Percentiles rank a stretch among this genome's conserved stretches.
These are phyloP conservation scores for Terrapene triunguis DNA, from an alignment of 2,113 vertebrate species.

Conservation along the genomic window DNA sequence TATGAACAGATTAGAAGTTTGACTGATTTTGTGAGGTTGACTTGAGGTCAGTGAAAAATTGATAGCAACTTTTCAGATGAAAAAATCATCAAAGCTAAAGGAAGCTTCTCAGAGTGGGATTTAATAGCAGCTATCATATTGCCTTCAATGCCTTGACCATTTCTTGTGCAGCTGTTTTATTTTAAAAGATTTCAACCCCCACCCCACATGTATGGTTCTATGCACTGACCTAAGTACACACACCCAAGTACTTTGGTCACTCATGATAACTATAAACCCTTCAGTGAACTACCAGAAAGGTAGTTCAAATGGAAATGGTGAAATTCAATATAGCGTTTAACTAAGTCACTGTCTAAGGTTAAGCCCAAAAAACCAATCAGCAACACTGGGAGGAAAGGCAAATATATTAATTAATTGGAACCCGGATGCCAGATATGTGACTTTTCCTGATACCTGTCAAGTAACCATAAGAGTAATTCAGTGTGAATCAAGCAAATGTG, in stretches of 20 bases:
- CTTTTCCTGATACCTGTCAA: conserved; percentile 36
- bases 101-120: conserved; percentile 78
- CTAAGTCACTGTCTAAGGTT: conserved; percentile 69
- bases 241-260: conserved; percentile 68
- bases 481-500: neutral
- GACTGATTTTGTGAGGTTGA: conserved; percentile 75
- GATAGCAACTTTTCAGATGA: conserved; percentile 80
- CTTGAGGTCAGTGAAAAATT: conserved; percentile 78
- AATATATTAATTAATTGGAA: conserved; percentile 57
- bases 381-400: conserved; percentile 26
- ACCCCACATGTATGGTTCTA: conserved; percentile 49
- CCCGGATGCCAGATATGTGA: neutral
- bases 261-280: conserved; percentile 73
- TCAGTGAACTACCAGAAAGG: conserved; percentile 66
- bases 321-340: conserved; percentile 74
- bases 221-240: conserved; percentile 58
- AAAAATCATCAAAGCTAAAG: conserved; percentile 83
- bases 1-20: conserved; percentile 49
- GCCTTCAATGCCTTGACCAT: conserved; percentile 74
- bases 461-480: conserved; percentile 2
- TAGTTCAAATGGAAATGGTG: conserved; percentile 70
- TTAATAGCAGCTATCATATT: conserved; percentile 85
- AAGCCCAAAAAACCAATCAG: conserved; percentile 59
- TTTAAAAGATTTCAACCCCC: conserved; percentile 78
- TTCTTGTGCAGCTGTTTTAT: conserved; percentile 81